phyloP scores from a whole-genome alignment of 2,113 vertebrate genomes.

The Poecilia latipinna region DNA sequence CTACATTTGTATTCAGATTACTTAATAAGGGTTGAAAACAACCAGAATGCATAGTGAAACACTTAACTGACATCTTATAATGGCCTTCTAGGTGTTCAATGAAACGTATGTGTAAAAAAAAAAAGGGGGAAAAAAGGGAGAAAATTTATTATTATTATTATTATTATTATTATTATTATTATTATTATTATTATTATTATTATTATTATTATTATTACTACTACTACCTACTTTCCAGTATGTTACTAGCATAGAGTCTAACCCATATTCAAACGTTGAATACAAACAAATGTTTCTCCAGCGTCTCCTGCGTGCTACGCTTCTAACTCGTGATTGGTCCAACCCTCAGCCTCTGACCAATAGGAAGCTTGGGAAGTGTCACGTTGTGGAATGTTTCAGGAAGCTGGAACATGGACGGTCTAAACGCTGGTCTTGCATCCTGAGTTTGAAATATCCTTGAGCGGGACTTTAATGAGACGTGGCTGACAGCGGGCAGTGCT shows the following conservation, averaged over 20 bases:
- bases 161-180: neutral
- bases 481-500: neutral
- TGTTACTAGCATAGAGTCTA: neutral
- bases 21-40: neutral
- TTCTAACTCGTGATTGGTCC: conserved; percentile 37
- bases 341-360: conserved; percentile 17
- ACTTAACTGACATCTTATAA: neutral
- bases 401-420: conserved; percentile 24
- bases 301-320: neutral
- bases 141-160: too few relatives aligned
- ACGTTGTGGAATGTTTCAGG: conserved; percentile 63
- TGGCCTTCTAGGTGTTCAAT: neutral
- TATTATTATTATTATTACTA: too few relatives aligned
- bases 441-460: conserved; percentile 41
- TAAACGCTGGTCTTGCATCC: conserved; percentile 3
- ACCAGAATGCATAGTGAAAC: neutral
- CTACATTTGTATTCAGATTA: neutral
- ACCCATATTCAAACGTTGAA: too few relatives aligned
- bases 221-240: neutral
- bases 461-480: conserved; percentile 23
- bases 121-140: too few relatives aligned
- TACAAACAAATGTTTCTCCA: conserved; percentile 9
- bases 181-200: too few relatives aligned
- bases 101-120: neutral
- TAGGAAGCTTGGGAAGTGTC: neutral